Evolutionary conservation across 2,113 vertebrate genomes (phyloP).

Genomic region (Ranitomeya variabilis): DNA sequence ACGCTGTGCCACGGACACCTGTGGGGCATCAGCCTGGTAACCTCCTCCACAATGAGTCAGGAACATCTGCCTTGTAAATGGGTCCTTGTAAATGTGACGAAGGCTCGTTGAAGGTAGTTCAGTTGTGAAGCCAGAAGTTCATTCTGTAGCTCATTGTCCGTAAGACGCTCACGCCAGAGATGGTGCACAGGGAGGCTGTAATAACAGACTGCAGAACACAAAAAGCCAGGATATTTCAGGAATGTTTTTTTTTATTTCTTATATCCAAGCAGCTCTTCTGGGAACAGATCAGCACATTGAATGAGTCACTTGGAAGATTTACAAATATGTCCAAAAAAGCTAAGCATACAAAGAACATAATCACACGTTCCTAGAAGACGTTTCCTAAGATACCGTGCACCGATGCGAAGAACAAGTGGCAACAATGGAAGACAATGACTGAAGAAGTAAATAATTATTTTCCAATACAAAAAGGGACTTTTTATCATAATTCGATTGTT

Average conservation of each 20-base stretch:
- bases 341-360: neutral
- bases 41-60: slow-evolving; percentile 17
- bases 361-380: neutral
- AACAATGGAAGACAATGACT: neutral
- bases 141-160: neutral
- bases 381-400: neutral
- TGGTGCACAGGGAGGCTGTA: neutral
- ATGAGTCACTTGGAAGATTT: slow-evolving; percentile 36
- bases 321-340: neutral
- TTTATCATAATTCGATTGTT: neutral
- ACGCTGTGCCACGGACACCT: neutral
- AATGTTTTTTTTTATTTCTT: neutral
- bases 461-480: no score
- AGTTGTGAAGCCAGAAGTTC: neutral
- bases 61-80: slow-evolving; percentile 3
- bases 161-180: neutral
- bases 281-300: neutral
- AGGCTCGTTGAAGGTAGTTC: neutral
- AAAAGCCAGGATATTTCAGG: neutral
- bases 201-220: neutral
- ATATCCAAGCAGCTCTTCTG: slow-evolving; percentile 21
- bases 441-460: neutral
- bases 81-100: neutral
- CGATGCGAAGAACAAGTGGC: neutral
- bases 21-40: neutral